These are phyloP conservation scores for Neotoxoptera formosana DNA, from an alignment of 1,140 invertebrate species.

Conservation along the genomic window DNA sequence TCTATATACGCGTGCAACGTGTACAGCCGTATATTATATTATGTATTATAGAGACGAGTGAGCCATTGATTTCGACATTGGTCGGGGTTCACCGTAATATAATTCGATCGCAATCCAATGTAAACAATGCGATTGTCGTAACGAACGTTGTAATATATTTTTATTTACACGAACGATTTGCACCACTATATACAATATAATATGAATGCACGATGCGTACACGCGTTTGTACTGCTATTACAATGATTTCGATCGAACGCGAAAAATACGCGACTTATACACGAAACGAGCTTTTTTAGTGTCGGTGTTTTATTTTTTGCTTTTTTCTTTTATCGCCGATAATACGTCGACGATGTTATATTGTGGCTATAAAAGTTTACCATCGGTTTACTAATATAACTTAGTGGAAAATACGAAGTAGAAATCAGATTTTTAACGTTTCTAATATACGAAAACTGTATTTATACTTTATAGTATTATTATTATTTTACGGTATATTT, in stretches of 20 bases:
- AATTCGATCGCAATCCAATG: not conserved
- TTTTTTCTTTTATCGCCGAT: not conserved
- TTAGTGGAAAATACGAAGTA: not conserved
- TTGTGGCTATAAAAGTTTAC: not conserved
- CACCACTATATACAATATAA: not conserved
- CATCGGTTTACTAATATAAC: not conserved
- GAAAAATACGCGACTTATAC: not conserved
- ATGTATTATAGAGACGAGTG: not conserved
- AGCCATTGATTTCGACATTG: not conserved
- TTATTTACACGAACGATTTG: not conserved
- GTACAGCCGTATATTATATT: not conserved
- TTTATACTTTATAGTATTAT: not conserved
- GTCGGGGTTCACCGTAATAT: not conserved
- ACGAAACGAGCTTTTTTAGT: not conserved
- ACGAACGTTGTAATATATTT: conserved; percentile 12
- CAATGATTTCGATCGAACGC: not conserved
- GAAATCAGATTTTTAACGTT: not conserved
- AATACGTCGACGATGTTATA: not conserved
- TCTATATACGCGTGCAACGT: not conserved
- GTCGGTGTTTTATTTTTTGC: not conserved
- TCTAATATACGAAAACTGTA: not conserved
- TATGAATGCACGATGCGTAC: not conserved
- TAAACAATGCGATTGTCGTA: conserved; percentile 8
- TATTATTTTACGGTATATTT: not conserved
- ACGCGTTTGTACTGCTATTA: not conserved